Evolutionary conservation across 2,113 vertebrate species (phyloP).

Genomic region (Callionymus lyra): DNA sequence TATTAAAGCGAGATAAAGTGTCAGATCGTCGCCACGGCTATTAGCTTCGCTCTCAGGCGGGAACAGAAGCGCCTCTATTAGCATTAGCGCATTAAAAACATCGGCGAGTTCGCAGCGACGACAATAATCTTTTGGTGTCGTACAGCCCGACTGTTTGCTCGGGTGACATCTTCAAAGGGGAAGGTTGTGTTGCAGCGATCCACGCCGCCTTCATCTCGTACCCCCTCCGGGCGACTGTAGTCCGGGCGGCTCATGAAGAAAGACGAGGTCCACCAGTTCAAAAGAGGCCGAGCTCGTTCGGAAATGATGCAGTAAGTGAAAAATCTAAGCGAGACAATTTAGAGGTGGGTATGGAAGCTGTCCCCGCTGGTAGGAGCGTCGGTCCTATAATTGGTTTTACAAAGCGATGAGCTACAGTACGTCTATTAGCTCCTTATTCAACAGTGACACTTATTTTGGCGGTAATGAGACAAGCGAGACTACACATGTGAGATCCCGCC

Average conservation of each 20-base stretch:
- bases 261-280: conserved; percentile 27
- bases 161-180: conserved; percentile 35
- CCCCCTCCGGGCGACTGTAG: conserved; percentile 26
- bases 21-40: conserved; percentile 21
- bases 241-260: conserved; percentile 42
- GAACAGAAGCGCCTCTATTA: conserved; percentile 34
- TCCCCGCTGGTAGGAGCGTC: not conserved
- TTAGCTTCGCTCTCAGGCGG: conserved; percentile 25
- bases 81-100: conserved; percentile 40
- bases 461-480: not conserved
- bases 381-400: not conserved
- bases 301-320: not conserved
- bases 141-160: conserved; percentile 56
- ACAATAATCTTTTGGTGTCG: conserved; percentile 58
- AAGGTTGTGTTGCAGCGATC: conserved; percentile 53
- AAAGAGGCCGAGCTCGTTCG: conserved; percentile 9
- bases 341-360: not conserved
- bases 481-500: conserved; percentile 5
- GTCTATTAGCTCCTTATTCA: not conserved
- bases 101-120: conserved; percentile 46
- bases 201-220: conserved; percentile 51
- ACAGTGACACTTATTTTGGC: not conserved
- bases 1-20: conserved; percentile 29
- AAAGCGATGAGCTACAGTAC: not conserved
- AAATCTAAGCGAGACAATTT: not conserved